These are phyloP conservation scores for Syrmaticus mikado DNA, from an alignment of 2,113 vertebrate species.

Conservation along the genomic window DNA sequence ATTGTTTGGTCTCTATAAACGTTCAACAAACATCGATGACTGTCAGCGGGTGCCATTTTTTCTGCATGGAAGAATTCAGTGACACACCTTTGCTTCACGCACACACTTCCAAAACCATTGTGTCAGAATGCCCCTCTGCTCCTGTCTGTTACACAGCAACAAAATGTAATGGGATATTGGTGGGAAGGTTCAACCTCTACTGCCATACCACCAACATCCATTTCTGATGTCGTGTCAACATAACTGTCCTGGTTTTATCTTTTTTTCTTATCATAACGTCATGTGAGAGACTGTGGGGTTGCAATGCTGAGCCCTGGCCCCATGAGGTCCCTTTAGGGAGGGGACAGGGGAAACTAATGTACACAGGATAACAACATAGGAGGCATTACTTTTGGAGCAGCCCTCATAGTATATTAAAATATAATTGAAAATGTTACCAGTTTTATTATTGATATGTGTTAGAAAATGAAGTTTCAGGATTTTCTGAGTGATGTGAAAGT, in stretches of 20 bases:
- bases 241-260: no score
- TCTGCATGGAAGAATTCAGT: neutral
- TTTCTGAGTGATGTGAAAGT: neutral
- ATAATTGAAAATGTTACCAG: neutral
- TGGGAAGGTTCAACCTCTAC: no score
- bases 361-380: no score
- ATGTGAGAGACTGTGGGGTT: no score
- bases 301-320: no score
- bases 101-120: neutral
- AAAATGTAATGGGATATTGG: neutral
- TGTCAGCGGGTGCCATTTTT: neutral
- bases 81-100: neutral
- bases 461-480: rapidly evolving
- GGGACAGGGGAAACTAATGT: no score
- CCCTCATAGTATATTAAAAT: neutral
- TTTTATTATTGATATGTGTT: neutral
- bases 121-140: neutral
- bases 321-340: no score
- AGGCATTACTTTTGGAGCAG: no score
- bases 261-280: no score
- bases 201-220: no score
- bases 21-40: neutral
- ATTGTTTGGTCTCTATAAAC: no score
- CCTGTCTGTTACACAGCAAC: neutral
- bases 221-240: no score